Evolutionary conservation across 2,113 vertebrate species (phyloP), one percentile per base, ranked within the genome.

Genomic region (Malurus melanocephalus): DNA sequence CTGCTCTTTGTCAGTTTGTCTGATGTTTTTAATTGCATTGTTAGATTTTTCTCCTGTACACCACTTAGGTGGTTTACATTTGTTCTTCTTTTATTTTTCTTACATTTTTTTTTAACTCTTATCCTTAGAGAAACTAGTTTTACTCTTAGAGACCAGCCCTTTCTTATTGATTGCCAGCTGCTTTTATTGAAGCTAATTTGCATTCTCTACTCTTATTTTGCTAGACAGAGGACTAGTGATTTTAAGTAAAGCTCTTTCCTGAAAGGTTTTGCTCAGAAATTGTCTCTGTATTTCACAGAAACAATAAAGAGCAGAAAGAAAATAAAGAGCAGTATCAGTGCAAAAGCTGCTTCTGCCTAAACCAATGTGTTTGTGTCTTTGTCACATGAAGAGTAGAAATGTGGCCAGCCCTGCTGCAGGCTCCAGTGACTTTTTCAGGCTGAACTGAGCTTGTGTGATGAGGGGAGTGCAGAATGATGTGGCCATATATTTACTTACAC

Each of bases 201-300:
- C 95, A 96, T 96, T 96, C 94, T 88, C 89, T 90, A 69, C 79
- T 96, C 67, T 96, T 90, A 91, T 83, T 94, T 91, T 95, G 94
- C 90, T 85, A 94, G 91, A 93, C 95, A 94, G 91, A 94, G 60
- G 86, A 92, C 88, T 89, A 93, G 76, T 95, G 94, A 94, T 95
- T 95, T 95, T 92, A 92, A 93, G 90, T 80, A 94, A 93, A 93
- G 86, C 91, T 92, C 87, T 82, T 88, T 90, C 91, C 85, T 40
- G 7, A 89, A 90, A 91, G 91, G 60, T 88, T 90, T 86, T 95
- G 81, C 94, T 88, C 32, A 71, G 80, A 91, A 92, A 95, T 93
- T 92, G 93, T 93, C 75, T 95, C 93, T 72, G 61, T 85, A 77
- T 94, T 90, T 78, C 85, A 76, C 73, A 93, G 85, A 85, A 95